Percentiles rank a stretch among this genome's conserved stretches.
These are phyloP conservation scores for Agyllia agylla DNA, from an alignment of 2,888 invertebrate genomes.

Conservation along the genomic window DNA sequence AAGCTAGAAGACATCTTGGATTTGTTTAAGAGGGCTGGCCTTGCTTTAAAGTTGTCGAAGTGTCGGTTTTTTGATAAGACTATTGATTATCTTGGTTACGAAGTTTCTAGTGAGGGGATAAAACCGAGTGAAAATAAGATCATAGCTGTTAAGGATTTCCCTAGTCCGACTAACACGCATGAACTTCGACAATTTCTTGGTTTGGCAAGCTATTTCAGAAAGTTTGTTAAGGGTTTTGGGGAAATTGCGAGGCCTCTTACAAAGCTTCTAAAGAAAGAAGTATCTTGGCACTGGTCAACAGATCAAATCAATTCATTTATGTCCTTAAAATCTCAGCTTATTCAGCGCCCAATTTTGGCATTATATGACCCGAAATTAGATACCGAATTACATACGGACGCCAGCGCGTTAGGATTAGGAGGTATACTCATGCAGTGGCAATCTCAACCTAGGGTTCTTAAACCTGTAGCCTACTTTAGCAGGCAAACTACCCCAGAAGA, in stretches of 20 bases:
- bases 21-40: background rate
- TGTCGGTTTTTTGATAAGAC: background rate
- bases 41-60: background rate
- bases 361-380: conserved; percentile 45
- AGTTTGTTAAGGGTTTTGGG: conserved; percentile 56
- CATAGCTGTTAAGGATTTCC: conserved; percentile 56
- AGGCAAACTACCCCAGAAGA: background rate
- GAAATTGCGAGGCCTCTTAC: conserved; percentile 50
- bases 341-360: background rate
- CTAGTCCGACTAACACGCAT: conserved; percentile 39
- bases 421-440: conserved; percentile 79
- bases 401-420: conserved; percentile 79
- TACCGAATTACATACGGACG: conserved; percentile 81
- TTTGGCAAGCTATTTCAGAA: conserved; percentile 55
- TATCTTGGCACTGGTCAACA: conserved; percentile 51
- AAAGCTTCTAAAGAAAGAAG: conserved; percentile 38
- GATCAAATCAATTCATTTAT: conserved; percentile 30
- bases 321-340: background rate
- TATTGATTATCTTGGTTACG: no score
- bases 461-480: conserved; percentile 76
- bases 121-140: background rate
- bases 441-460: conserved; percentile 28
- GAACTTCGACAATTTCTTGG: conserved; percentile 63
- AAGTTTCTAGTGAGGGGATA: background rate
- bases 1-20: background rate